phyloP scores from a whole-genome alignment of 1,140 invertebrate species.

The Sitobion miscanthi region DNA sequence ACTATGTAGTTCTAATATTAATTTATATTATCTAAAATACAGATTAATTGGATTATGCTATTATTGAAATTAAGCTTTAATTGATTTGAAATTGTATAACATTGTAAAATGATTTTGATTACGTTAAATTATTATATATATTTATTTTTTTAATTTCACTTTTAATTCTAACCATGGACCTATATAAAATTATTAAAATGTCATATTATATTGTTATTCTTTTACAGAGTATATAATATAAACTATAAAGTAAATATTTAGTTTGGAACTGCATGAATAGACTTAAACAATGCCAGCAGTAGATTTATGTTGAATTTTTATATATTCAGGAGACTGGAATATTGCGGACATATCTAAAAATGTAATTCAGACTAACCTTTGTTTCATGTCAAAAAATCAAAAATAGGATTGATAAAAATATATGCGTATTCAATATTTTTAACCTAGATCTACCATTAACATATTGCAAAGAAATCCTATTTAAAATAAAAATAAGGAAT shows the following conservation, averaged over 20 bases:
- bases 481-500: background rate
- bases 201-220: background rate
- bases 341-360: background rate
- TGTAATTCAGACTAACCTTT: background rate
- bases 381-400: background rate
- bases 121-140: background rate
- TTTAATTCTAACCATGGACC: background rate
- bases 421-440: background rate
- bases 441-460: background rate
- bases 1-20: slow-evolving; percentile 15
- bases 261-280: background rate
- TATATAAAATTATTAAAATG: background rate
- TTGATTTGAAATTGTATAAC: background rate
- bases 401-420: background rate
- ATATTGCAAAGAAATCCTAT: background rate
- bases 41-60: slow-evolving; percentile 24
- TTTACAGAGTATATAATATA: background rate
- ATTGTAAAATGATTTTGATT: background rate
- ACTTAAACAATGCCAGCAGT: background rate
- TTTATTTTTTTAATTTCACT: background rate
- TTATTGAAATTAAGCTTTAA: background rate
- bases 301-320: background rate
- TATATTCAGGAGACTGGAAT: background rate
- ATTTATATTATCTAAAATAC: background rate
- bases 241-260: background rate